phyloP scores from a whole-genome alignment of 1,140 invertebrate genomes.

The Galleria mellonella region DNA sequence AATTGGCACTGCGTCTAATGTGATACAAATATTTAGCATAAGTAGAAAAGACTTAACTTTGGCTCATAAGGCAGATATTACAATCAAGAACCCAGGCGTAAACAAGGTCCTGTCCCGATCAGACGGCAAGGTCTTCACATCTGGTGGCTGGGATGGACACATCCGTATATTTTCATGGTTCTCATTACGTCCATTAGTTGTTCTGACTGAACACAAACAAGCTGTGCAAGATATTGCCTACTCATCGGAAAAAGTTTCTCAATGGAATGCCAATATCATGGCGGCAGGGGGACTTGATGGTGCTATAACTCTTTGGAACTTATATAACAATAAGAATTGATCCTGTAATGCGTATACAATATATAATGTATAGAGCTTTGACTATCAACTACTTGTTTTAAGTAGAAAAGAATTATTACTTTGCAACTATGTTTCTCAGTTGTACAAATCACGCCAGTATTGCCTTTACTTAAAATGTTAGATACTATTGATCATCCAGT shows the following conservation, averaged over 20 bases:
- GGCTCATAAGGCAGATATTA: slow-evolving; percentile 74
- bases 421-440: background rate
- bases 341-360: slow-evolving; percentile 7
- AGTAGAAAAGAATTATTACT: slow-evolving; percentile 1
- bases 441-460: slow-evolving; percentile 29
- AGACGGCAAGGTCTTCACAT: slow-evolving; percentile 84
- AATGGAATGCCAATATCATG: slow-evolving; percentile 83
- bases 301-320: slow-evolving; percentile 83
- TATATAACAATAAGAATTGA: slow-evolving; percentile 75
- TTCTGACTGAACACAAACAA: slow-evolving; percentile 81
- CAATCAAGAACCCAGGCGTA: slow-evolving; percentile 82
- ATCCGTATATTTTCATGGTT: slow-evolving; percentile 87
- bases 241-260: slow-evolving; percentile 76
- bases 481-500: slow-evolving; percentile 16
- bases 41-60: slow-evolving; percentile 75
- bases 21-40: slow-evolving; percentile 76
- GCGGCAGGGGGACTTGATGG: slow-evolving; percentile 82
- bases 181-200: slow-evolving; percentile 82
- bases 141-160: slow-evolving; percentile 85
- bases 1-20: slow-evolving; percentile 77
- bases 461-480: slow-evolving; percentile 41
- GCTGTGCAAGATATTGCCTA: slow-evolving; percentile 81
- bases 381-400: slow-evolving; percentile 6
- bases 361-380: slow-evolving; percentile 7
- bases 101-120: slow-evolving; percentile 80